Evolutionary conservation across 2,797 vertebrate genomes (phyloP), one percentile per base, ranked within the genome.

Genomic region (Phrynocephalus guinanensis): DNA sequence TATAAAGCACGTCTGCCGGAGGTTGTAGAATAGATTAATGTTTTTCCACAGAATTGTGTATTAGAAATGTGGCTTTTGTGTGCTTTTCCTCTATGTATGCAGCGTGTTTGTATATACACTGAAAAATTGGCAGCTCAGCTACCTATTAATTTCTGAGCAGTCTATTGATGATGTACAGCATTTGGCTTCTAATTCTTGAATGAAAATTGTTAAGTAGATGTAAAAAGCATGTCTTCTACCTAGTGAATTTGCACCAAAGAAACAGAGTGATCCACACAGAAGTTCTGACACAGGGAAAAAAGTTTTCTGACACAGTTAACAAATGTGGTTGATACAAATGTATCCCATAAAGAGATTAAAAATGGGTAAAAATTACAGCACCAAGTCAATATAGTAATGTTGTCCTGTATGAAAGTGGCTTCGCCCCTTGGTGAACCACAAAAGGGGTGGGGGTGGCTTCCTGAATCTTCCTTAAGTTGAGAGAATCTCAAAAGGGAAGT

Each of bases 191-290:
- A 56, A 76, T 50, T 75, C 22, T 5, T 0, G 2, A 15, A 38
- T 70, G 0, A 2, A 76, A 85, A 18, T 67, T 30, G 20, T 75
- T 28, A 71, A 20, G 89, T 67, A 18, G 44, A 87, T 50, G 73
- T 81, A 52, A 67, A 1, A 22, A 22, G 63, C 16, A 76, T 20
- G 20, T 20, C 66, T 78, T 22, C 6, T 66, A 26, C 67, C 82
- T 87, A 87, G 28, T 2, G 70, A 18, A 20, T 78, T 88, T 48
- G 83, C 79, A 80, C 68, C 66, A 81, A 50, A 79, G 50, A 8
- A 3, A 77, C 30, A 0, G 56, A 28, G 67, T 68, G 38, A n/a
- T 80, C 70, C 11, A 22, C 44, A 6, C 11, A 52, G 9, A 6
- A 60, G 78, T 5, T 18, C 16, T 18, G 18, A 18, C 18, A 20